These are phyloP conservation scores for Homarus gammarus DNA, from an alignment of 2,888 invertebrate genomes.

Conservation along the genomic window DNA sequence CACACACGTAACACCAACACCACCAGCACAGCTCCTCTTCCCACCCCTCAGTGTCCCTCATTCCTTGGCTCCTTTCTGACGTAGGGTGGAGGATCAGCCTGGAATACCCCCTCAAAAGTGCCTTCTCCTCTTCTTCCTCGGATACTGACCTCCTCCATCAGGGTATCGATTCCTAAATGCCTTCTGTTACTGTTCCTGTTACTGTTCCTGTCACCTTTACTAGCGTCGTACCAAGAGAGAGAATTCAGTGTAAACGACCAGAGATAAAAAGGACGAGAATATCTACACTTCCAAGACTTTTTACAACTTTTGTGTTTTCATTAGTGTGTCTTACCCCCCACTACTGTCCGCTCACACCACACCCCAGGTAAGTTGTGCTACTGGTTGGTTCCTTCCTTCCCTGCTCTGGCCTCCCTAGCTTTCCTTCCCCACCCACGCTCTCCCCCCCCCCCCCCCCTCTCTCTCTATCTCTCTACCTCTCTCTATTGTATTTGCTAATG, in stretches of 20 bases:
- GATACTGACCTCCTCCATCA: no score
- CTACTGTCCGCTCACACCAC: conserved; percentile 20
- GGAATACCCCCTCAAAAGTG: neutral
- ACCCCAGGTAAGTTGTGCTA: conserved; percentile 29
- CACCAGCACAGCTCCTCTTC: neutral
- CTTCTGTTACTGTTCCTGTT: no score
- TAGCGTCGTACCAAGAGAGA: no score
- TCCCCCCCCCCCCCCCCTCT: neutral
- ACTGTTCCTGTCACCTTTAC: no score
- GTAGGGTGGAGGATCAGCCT: no score
- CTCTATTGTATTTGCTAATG: conserved; percentile 57
- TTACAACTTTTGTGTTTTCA: no score
- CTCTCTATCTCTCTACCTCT: conserved; percentile 3
- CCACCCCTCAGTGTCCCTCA: neutral
- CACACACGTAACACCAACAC: neutral
- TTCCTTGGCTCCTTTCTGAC: neutral
- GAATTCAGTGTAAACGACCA: no score
- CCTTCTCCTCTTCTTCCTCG: no score
- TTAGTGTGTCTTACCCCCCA: neutral
- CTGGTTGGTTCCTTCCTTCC: conserved; percentile 19
- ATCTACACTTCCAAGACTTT: no score
- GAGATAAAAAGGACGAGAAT: no score
- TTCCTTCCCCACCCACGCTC: neutral
- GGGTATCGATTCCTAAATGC: no score
- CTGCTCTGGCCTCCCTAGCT: neutral